phyloP scores from a whole-genome alignment of 2,113 vertebrate genomes.

The Leptosomus discolor region DNA sequence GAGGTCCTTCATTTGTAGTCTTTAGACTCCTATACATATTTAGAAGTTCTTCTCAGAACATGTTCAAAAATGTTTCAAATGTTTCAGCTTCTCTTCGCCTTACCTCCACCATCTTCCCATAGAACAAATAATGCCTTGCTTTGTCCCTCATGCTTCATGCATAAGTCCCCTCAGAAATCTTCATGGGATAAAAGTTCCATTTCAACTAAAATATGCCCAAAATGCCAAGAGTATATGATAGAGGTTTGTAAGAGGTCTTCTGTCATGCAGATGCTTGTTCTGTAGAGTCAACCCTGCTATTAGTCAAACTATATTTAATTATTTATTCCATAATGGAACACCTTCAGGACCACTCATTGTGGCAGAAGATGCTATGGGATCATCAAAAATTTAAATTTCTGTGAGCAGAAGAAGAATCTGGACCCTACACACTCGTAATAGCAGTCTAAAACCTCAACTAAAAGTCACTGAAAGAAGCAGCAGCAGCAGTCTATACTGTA shows the following conservation, averaged over 20 bases:
- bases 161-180: background rate
- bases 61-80: background rate
- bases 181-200: background rate
- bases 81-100: background rate
- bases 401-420: background rate
- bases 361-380: background rate
- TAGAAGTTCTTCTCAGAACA: background rate
- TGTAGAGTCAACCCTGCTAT: background rate
- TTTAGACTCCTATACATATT: background rate
- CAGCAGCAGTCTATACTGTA: no score
- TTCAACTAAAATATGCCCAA: background rate
- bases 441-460: background rate
- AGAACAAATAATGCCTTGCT: background rate
- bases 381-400: background rate
- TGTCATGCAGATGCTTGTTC: accelerated
- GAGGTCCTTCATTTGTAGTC: background rate
- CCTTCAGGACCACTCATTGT: background rate
- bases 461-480: background rate
- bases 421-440: background rate
- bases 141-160: background rate
- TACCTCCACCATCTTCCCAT: background rate
- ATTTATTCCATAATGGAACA: background rate
- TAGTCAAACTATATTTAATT: background rate
- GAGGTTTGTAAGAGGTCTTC: background rate
- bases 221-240: background rate